These are phyloP conservation scores for Galaxias olidus DNA, from an alignment of 2,797 vertebrate species.

Conservation along the genomic window DNA sequence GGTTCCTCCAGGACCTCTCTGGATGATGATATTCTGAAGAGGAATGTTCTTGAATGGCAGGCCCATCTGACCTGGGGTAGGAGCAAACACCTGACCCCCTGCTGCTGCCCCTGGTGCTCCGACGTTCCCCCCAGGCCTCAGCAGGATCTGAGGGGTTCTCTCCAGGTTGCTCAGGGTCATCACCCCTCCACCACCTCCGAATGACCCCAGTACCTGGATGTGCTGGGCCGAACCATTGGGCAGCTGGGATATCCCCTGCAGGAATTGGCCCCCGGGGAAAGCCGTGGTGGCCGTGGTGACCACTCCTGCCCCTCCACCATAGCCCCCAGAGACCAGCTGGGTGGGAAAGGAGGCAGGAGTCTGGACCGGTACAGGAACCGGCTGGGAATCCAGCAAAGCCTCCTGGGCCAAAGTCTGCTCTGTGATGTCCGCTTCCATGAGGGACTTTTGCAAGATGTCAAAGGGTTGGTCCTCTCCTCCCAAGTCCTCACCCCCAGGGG, in stretches of 20 bases:
- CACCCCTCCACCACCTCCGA: constrained; percentile 86
- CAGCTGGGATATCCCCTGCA: constrained; percentile 91
- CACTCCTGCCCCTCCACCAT: constrained; percentile 86
- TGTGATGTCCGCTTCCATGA: constrained; percentile 98
- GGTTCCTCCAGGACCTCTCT: constrained; percentile 87
- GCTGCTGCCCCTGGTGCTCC: constrained; percentile 73
- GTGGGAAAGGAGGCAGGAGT: constrained; percentile 88
- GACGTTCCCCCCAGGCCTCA: constrained; percentile 85
- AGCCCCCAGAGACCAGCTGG: constrained; percentile 93
- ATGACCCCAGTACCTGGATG: constrained; percentile 93
- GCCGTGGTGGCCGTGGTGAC: constrained; percentile 80
- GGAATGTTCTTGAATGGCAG: constrained; percentile 95
- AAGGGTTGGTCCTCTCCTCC: constrained; percentile 94
- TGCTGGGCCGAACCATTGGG: constrained; percentile 91
- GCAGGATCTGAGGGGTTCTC: constrained; percentile 89
- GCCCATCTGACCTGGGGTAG: constrained; percentile 84
- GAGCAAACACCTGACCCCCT: constrained; percentile 84
- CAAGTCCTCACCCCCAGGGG: constrained; percentile 88
- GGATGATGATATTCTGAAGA: constrained; percentile 98
- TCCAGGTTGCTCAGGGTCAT: constrained; percentile 96
- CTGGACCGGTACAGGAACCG: constrained; percentile 84
- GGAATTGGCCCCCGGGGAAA: constrained; percentile 84
- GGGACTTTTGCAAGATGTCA: constrained; percentile 98
- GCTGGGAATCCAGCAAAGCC: constrained; percentile 92
- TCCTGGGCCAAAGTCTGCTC: constrained; percentile 98